Evolutionary conservation across 1,140 invertebrate species (phyloP).

Genomic region (Meloidogyne exigua): DNA sequence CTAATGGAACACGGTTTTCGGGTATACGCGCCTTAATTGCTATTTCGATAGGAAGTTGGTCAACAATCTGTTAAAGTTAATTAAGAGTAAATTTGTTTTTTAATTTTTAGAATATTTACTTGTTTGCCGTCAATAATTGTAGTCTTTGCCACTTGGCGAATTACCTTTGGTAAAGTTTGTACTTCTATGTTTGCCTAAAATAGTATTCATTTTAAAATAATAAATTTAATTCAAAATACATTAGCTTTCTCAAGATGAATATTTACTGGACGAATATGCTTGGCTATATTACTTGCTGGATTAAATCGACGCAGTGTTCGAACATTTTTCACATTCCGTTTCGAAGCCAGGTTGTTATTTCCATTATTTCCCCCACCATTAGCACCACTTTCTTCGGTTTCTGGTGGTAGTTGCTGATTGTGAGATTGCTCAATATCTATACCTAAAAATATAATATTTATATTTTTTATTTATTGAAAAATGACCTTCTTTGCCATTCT

Average conservation of each 20-base stretch:
- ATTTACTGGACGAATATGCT: constrained; percentile 31
- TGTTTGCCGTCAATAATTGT: constrained; percentile 35
- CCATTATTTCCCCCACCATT: background rate
- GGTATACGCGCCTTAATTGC: constrained; percentile 27
- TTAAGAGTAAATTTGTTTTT: background rate
- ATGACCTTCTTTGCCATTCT: constrained; percentile 19
- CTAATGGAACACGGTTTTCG: constrained; percentile 27
- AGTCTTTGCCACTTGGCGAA: constrained; percentile 17
- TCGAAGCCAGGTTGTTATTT: background rate
- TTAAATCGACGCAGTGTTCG: constrained; percentile 24
- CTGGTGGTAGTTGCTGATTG: background rate
- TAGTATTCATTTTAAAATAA: background rate
- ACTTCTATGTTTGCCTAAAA: constrained; percentile 30
- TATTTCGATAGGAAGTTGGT: constrained; percentile 28
- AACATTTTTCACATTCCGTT: background rate
- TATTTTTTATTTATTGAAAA: background rate
- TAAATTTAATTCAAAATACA: background rate
- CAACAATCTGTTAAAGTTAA: constrained; percentile 20
- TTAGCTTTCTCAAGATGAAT: constrained; percentile 27
- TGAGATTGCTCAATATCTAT: background rate
- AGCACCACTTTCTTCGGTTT: background rate
- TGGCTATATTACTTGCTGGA: constrained; percentile 24
- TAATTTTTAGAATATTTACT: constrained; percentile 12
- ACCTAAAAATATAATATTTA: background rate
- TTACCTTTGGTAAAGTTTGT: constrained; percentile 31